These are phyloP conservation scores for Eurosta solidaginis DNA, from an alignment of 1,140 invertebrate genomes.

Conservation along the genomic window DNA sequence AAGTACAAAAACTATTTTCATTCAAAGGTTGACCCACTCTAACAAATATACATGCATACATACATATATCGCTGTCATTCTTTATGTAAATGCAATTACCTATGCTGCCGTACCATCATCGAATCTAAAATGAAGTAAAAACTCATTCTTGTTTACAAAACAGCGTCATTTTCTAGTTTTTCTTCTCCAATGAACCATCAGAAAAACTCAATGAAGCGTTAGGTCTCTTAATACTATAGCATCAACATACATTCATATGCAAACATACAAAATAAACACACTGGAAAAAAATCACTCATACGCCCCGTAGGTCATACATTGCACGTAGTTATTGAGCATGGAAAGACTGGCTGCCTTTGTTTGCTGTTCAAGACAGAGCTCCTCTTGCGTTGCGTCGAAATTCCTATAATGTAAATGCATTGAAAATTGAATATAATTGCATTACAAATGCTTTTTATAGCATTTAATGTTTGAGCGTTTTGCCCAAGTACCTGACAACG, in stretches of 20 bases:
- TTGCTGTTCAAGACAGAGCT: background rate
- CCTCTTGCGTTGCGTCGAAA: background rate
- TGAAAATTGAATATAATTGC: slow-evolving; percentile 16
- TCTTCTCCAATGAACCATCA: no score
- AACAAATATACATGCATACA: no score
- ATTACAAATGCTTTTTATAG: background rate
- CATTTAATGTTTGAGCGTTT: background rate
- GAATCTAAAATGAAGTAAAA: background rate
- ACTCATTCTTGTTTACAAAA: slow-evolving; percentile 4
- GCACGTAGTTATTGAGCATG: background rate
- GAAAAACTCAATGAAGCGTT: background rate
- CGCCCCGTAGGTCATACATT: background rate
- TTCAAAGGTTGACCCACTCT: no score
- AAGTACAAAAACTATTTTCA: no score
- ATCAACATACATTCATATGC: background rate
- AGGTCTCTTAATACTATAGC: background rate
- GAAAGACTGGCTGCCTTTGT: background rate
- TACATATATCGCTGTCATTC: no score
- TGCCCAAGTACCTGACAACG: background rate
- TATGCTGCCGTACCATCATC: background rate
- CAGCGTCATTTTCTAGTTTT: background rate
- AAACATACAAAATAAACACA: no score
- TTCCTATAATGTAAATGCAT: slow-evolving; percentile 16
- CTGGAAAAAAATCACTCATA: background rate
- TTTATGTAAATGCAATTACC: slow-evolving; percentile 25